Conservation (phyloP, 2,113 vertebrate genomes). For the Hystrix brachyura region DNA sequence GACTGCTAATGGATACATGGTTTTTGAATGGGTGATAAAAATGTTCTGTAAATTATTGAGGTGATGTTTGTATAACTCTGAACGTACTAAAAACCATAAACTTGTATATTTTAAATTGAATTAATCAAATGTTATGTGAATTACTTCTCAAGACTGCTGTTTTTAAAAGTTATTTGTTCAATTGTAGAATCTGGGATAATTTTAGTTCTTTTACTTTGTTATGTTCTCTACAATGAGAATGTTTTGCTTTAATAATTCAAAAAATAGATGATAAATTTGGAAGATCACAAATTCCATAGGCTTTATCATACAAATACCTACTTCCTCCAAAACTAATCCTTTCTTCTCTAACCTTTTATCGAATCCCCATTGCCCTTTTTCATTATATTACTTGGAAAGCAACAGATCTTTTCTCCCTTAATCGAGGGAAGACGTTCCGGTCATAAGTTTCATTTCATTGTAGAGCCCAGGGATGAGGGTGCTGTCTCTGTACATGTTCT, state of each 20-base stretch:
- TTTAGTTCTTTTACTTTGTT: constrained; percentile 40
- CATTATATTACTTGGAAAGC: background rate
- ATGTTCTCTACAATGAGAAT: constrained; percentile 30
- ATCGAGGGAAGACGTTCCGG: background rate
- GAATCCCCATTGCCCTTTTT: constrained; percentile 2
- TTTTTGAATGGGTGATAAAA: background rate
- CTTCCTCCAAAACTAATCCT: background rate
- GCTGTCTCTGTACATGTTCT: background rate
- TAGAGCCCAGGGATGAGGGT: background rate
- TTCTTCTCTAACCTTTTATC: constrained; percentile 48
- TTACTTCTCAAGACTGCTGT: background rate
- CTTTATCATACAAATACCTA: background rate
- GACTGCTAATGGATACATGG: background rate
- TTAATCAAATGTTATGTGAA: background rate
- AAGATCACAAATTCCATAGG: background rate
- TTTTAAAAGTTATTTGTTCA: background rate
- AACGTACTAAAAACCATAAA: background rate
- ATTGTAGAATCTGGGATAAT: background rate
- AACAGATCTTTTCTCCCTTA: background rate
- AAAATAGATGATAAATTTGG: background rate
- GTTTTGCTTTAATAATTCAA: constrained; percentile 36
- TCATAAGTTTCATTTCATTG: constrained; percentile 22
- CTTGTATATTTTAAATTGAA: background rate
- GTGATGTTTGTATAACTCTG: background rate
- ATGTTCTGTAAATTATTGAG: background rate